Percentiles rank a stretch among this genome's conserved stretches.
phyloP scores from a whole-genome alignment of 1,140 invertebrate species.

The Brachystomella parvula region DNA sequence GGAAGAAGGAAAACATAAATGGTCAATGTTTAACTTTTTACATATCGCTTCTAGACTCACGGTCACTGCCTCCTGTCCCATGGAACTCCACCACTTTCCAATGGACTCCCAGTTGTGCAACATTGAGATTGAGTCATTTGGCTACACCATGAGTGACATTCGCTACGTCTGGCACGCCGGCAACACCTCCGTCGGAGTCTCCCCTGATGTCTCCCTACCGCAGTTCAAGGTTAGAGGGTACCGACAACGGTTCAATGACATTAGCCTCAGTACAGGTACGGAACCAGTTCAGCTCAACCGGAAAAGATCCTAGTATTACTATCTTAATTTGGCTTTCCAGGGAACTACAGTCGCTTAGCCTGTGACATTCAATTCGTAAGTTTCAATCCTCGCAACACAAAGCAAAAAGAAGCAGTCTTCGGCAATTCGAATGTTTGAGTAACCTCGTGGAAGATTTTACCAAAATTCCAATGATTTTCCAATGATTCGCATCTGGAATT shows the following conservation, averaged over 20 bases:
- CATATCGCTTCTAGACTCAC: conserved; percentile 87
- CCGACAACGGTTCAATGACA: conserved; percentile 80
- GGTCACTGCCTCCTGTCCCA: conserved; percentile 52
- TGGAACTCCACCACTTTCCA: conserved; percentile 54
- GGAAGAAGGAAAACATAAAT: conserved; percentile 91
- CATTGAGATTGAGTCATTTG: conserved; percentile 57
- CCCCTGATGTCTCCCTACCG: conserved; percentile 83
- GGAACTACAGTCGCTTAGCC: conserved; percentile 93
- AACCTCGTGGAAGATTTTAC: no score
- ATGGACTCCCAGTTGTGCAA: conserved; percentile 45
- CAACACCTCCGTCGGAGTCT: conserved; percentile 81
- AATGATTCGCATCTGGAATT: no score
- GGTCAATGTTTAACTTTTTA: conserved; percentile 66
- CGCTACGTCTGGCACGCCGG: conserved; percentile 91
- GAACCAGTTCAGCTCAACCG: no score
- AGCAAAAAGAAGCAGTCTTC: no score
- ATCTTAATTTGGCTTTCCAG: no score
- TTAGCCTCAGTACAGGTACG: conserved; percentile 82
- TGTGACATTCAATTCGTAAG: conserved; percentile 95
- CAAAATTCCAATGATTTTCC: no score
- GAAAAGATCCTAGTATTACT: no score
- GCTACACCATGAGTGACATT: conserved; percentile 95
- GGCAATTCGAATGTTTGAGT: no score
- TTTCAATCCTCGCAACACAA: no score
- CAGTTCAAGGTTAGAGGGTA: conserved; percentile 90